Evolutionary conservation across 2,888 invertebrate species (phyloP).

Genomic region (Oscheius sp.): DNA sequence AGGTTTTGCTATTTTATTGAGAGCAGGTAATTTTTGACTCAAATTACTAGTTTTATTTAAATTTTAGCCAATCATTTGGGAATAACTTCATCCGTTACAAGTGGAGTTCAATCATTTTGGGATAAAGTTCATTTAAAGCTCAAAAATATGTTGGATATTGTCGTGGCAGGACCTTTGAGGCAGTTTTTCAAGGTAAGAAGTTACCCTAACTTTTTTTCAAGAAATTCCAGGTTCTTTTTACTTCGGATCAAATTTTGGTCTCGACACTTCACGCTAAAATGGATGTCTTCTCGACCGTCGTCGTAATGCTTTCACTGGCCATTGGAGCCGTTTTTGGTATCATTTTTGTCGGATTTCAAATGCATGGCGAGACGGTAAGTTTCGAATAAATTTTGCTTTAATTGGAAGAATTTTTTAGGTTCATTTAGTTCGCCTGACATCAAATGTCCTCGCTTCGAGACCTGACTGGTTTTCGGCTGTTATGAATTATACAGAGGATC

Average conservation of each 20-base stretch:
- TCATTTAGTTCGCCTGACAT: conserved; percentile 62
- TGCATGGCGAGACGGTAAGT: conserved; percentile 67
- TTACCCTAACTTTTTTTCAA: conserved; percentile 70
- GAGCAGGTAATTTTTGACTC: conserved; percentile 40
- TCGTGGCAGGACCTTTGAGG: conserved; percentile 70
- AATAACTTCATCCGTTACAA: conserved; percentile 45
- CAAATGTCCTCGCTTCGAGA: conserved; percentile 65
- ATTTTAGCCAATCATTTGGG: conserved; percentile 61
- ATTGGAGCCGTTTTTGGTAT: conserved; percentile 61
- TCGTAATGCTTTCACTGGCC: conserved; percentile 68
- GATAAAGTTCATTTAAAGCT: conserved; percentile 46
- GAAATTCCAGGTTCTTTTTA: conserved; percentile 63
- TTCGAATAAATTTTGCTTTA: not conserved
- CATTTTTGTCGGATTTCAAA: conserved; percentile 67
- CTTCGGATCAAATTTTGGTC: conserved; percentile 57
- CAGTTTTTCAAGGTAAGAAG: conserved; percentile 67
- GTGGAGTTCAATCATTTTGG: conserved; percentile 45
- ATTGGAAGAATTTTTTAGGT: conserved; percentile 41
- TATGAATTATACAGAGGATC: conserved; percentile 70
- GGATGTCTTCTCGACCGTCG: conserved; percentile 70
- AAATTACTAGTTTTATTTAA: not conserved
- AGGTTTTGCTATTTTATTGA: conserved; percentile 52
- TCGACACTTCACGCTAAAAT: conserved; percentile 56
- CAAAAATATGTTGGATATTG: conserved; percentile 63
- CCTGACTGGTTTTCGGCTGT: conserved; percentile 69